Evolutionary conservation across 2,113 vertebrate species (phyloP).

Genomic region (Lagopus leucura): DNA sequence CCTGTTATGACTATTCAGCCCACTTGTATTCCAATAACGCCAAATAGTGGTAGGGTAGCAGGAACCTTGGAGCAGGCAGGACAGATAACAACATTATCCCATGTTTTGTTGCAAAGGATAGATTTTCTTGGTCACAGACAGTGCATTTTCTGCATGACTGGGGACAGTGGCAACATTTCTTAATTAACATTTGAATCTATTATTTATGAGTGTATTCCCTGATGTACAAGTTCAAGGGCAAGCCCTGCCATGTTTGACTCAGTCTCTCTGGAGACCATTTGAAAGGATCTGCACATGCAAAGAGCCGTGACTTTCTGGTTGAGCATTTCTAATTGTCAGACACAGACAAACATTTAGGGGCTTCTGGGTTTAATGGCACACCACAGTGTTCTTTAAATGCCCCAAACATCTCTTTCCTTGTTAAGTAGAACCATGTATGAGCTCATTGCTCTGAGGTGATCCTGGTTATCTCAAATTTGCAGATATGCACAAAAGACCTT

Average conservation of each 20-base stretch:
- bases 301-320: background rate
- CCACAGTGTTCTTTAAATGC: background rate
- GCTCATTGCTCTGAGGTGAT: background rate
- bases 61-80: background rate
- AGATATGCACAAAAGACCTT: background rate
- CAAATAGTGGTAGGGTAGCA: background rate
- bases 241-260: background rate
- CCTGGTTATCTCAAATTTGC: background rate
- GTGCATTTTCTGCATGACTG: background rate
- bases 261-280: background rate
- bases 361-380: background rate
- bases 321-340: background rate
- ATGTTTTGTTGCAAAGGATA: background rate
- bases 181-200: constrained; percentile 49
- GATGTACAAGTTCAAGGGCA: constrained; percentile 11
- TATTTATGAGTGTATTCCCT: constrained; percentile 48
- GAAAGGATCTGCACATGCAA: background rate
- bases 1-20: background rate
- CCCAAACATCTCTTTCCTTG: background rate
- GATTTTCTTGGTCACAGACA: background rate
- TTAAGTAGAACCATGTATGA: background rate
- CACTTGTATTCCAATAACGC: background rate
- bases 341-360: background rate
- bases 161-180: constrained; percentile 8
- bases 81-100: background rate